Evolutionary conservation across 2,113 vertebrate genomes (phyloP).

Genomic region (Cyanocitta stelleri): DNA sequence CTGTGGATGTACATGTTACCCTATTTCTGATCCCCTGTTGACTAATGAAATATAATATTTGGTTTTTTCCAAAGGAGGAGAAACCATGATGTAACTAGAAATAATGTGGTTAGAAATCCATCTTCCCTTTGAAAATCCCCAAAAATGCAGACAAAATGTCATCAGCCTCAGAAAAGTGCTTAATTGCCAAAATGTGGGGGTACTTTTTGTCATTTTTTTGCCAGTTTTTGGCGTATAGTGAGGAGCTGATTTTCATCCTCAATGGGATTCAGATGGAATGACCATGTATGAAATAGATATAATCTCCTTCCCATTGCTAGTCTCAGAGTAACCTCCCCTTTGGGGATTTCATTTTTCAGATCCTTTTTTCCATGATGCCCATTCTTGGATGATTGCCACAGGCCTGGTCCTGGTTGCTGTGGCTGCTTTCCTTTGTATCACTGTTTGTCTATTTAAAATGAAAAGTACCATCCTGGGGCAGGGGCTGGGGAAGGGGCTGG

Average conservation of each 20-base stretch:
- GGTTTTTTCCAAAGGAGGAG: background rate
- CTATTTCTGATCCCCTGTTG: background rate
- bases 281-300: background rate
- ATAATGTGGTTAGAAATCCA: background rate
- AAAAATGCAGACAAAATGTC: background rate
- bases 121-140: background rate
- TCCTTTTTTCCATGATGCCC: background rate
- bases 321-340: background rate
- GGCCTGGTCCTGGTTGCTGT: background rate
- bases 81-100: background rate
- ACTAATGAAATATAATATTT: background rate
- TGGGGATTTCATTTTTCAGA: background rate
- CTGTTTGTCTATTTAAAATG: background rate
- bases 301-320: background rate
- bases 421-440: background rate
- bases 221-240: background rate
- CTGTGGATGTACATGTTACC: background rate
- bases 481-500: background rate
- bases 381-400: background rate
- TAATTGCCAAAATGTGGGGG: background rate
- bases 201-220: background rate
- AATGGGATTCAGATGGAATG: background rate
- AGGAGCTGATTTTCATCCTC: background rate
- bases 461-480: background rate
- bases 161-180: background rate